Conservation (phyloP, 2,888 invertebrate genomes). For the Hypolimnas misippus region DNA sequence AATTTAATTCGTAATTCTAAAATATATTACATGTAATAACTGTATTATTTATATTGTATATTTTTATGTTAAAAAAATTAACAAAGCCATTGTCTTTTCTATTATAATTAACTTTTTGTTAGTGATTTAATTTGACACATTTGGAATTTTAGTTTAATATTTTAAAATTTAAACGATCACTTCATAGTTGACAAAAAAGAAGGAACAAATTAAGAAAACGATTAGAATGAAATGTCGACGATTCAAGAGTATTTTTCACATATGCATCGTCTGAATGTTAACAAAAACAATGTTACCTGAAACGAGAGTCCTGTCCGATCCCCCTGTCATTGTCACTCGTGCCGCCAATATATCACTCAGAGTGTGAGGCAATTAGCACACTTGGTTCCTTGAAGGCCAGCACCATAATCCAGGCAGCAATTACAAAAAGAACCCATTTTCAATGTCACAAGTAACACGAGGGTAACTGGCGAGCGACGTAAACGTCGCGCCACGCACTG, state of each 20-base stretch:
- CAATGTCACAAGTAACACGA: conserved; percentile 83
- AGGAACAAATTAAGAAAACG: neutral
- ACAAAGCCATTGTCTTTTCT: conserved; percentile 12
- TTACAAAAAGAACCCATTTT: conserved; percentile 82
- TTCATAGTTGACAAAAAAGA: too few species aligned
- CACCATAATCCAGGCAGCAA: conserved; percentile 81
- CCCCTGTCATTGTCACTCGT: conserved; percentile 72
- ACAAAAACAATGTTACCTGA: conserved; percentile 74
- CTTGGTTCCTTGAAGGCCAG: conserved; percentile 68
- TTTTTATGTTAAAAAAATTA: neutral
- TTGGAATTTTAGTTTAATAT: neutral
- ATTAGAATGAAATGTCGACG: neutral
- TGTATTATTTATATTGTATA: neutral
- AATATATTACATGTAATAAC: too few species aligned
- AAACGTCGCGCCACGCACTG: conserved; percentile 67
- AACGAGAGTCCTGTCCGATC: conserved; percentile 68
- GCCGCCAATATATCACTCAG: conserved; percentile 58
- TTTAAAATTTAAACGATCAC: too few species aligned
- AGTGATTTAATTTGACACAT: neutral
- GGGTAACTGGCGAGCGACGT: conserved; percentile 65
- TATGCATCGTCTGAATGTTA: conserved; percentile 52
- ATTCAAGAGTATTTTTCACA: conserved; percentile 23
- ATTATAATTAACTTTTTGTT: neutral
- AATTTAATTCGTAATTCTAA: too few species aligned
- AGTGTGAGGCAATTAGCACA: conserved; percentile 57